Base-by-base conservation (phyloP, 2,888 invertebrate genomes). In the Ophioninae sp. region DNA sequence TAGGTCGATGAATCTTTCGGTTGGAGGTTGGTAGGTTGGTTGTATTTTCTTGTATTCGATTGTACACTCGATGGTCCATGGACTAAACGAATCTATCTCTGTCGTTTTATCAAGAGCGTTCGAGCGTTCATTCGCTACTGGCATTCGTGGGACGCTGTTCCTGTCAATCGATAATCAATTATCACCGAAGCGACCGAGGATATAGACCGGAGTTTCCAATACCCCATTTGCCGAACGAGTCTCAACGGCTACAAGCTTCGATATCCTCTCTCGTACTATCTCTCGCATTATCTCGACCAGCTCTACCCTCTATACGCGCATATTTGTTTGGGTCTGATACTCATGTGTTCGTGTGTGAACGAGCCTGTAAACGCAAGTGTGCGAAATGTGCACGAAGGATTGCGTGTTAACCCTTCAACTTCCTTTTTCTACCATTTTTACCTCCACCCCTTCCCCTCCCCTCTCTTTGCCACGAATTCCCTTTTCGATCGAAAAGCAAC, bases 151-250 rank as follows among this genome's bases (percentile, higher is more conserved):
- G 30, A 30, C 71, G 65, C 85, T 78, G 69, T 79, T 82, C 65
- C 79, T 86, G 87, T 86, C 87, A 87, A 88, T 88, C 88, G 87
- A 88, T 88, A 88, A 87, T 87, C 87, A 88, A 88, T 88, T 88
- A 88, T 88, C 87, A 86, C 86, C 69, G 86, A 86, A 86, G 85
- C 79, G 67, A 72, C 76, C 83, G 82, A 72, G 82, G 73, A 76
- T 81, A 79, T 82, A 82, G 84, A 82, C 74, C 77, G 82, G 82
- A 79, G 77, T 85, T 83, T 85, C 86, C 84, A 86, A 83, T 84
- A 84, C 59, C 84, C 83, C 81, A 81, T 81, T 87, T 65, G 83
- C 72, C 59, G 79, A 83, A 84, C 82, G 85, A 83, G 80, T 77
- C 79, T 83, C 76, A 77, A 71, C 37, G 23, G 71, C 68, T 65